Evolutionary conservation across 2,888 invertebrate genomes (phyloP), one percentile per base, ranked within the genome.

Genomic region (Drosophila acutilabella): DNA sequence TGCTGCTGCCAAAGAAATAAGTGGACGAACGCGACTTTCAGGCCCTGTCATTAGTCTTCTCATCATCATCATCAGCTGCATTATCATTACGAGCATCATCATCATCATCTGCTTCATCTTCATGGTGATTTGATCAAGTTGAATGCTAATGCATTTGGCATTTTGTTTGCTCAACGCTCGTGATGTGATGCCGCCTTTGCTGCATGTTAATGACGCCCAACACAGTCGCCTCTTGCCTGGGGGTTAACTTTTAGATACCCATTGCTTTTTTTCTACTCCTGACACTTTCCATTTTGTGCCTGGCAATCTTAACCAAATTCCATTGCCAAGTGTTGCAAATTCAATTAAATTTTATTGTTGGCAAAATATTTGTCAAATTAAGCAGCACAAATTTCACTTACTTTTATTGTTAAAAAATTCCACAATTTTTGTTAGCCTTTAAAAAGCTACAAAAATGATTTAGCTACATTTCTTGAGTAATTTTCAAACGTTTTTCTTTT

Each of bases 121-220:
- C 20, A 30, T 45, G 16, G 42, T 64, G 69, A 75, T 64, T 75
- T 80, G 88, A 81, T 85, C 70, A 59, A 64, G 79, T 58, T 62
- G 79, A 78, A 75, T 79, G 75, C 69, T 78, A 78, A 75, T 75
- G 75, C 75, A 70, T 78, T 78, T 75, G 75, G 75, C 75, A 82
- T 78, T 81, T 69, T 80, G 85, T 81, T 81, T 88, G 81, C 79
- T 84, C 79, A 84, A 81, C 68, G 70, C 82, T 61, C 68, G 74
- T 69, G 62, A 59, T 59, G 54, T 67, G 53, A 40, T 42, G 45
- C 62, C 54, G 44, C 16, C 71, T 50, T 36, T 36, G 71, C 38
- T 62, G 88, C 81, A 84, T 65, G 66, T 47, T 84, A 88, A 88
- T 85, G 88, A 78, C 59, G 83, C 86, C 64, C 60, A 74, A 71